Conservation (phyloP, 2,113 vertebrate genomes). For the Danionella cerebrum region DNA sequence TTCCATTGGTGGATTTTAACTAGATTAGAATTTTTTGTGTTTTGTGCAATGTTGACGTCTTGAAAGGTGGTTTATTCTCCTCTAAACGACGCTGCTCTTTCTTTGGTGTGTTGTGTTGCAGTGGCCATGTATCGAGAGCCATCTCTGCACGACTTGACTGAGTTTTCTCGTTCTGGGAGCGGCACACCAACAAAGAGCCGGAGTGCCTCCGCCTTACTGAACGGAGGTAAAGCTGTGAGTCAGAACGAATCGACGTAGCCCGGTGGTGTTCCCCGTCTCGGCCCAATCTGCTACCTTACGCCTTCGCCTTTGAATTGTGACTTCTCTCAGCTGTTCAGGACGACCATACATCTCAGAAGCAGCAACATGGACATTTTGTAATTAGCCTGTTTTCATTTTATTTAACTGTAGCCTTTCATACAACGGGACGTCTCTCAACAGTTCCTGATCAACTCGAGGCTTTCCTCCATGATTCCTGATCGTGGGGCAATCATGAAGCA, state of each 20-base stretch:
- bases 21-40: too few relatives aligned
- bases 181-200: conserved; percentile 97
- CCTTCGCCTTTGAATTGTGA: conserved; percentile 85
- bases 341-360: conserved; percentile 34
- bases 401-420: conserved; percentile 35
- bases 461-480: conserved; percentile 64
- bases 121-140: conserved; percentile 99
- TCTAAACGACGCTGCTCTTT: not conserved
- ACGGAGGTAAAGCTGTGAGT: conserved; percentile 95
- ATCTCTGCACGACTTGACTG: conserved; percentile 94
- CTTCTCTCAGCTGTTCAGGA: conserved; percentile 64
- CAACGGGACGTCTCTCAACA: conserved; percentile 12
- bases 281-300: conserved; percentile 67
- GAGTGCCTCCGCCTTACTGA: conserved; percentile 92
- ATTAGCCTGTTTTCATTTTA: conserved; percentile 9
- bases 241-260: conserved; percentile 98
- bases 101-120: conserved; percentile 56
- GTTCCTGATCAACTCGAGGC: conserved; percentile 41
- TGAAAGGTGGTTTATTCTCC: too few relatives aligned
- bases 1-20: too few relatives aligned
- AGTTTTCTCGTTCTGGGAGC: conserved; percentile 96
- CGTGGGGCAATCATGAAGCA: conserved; percentile 49
- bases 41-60: too few relatives aligned
- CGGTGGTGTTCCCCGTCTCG: conserved; percentile 56
- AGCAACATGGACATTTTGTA: conserved; percentile 11